Percentiles rank a stretch among this genome's conserved stretches.
Evolutionary conservation across 37 sponge, comb jelly and placozoan species (phyloP).

Genomic region (Mnemiopsis leidyi): DNA sequence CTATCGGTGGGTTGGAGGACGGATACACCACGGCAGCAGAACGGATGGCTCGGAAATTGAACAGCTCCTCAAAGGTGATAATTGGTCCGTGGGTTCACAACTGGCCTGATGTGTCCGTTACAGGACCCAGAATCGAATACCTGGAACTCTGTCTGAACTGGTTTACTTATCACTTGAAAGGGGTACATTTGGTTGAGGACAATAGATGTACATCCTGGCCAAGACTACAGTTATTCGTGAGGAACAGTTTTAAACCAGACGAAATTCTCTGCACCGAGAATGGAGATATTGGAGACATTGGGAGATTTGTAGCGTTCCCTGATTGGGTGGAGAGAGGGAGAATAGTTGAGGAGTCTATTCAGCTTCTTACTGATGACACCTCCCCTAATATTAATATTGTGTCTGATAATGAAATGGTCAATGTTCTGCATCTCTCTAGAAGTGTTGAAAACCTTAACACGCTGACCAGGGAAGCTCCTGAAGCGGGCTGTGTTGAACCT

Average conservation of each 20-base stretch:
- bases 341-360: not conserved
- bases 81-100: constrained; percentile 53
- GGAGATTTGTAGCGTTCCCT: constrained; percentile 16
- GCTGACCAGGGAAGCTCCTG: too few species aligned
- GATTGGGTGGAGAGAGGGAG: not conserved
- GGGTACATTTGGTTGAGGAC: not conserved
- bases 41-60: constrained; percentile 28
- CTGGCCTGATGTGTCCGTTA: constrained; percentile 27
- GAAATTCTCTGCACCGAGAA: not conserved
- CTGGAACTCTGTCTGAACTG: constrained; percentile 9
- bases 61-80: not conserved
- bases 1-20: constrained; percentile 38
- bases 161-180: constrained; percentile 15
- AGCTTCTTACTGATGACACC: not conserved
- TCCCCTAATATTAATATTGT: not conserved
- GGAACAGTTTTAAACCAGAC: constrained; percentile 30
- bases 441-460: not conserved
- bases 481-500: too few species aligned
- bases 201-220: not conserved
- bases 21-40: constrained; percentile 11
- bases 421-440: not conserved
- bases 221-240: not conserved
- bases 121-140: constrained; percentile 1
- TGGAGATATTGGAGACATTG: not conserved
- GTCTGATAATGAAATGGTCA: not conserved